Percentiles rank a stretch among this genome's conserved stretches.
phyloP scores from a whole-genome alignment of 2,888 invertebrate genomes.

The Rapana venosa region DNA sequence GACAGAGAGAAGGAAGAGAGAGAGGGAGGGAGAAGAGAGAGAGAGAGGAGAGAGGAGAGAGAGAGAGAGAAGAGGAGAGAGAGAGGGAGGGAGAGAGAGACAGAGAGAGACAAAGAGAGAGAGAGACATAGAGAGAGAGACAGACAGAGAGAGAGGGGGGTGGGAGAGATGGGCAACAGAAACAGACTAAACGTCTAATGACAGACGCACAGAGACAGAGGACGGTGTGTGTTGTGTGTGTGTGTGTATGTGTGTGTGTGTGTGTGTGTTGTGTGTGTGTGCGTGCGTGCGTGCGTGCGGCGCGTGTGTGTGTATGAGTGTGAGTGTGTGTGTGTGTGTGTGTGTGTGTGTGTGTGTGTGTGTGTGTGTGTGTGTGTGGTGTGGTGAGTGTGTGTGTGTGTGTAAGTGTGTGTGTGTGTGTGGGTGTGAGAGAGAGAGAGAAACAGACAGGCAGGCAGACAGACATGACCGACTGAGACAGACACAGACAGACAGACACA shows the following conservation, averaged over 20 bases:
- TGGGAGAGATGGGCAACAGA: background rate
- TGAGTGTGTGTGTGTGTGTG: background rate
- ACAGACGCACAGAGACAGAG: background rate
- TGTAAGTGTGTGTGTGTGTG: conserved; percentile 31
- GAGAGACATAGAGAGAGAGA: background rate
- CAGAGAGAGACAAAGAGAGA: background rate
- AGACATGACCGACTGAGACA: background rate
- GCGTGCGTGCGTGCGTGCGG: no score
- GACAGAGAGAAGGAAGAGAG: background rate
- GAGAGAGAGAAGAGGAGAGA: background rate
- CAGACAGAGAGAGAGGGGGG: background rate
- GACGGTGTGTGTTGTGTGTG: no score
- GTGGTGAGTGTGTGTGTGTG: conserved; percentile 33
- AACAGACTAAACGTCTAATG: background rate
- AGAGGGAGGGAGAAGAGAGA: background rate
- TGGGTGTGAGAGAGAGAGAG: background rate
- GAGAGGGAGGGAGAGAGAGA: background rate
- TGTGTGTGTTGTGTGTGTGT: no score
- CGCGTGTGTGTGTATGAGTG: no score
- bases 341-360: conserved; percentile 10
- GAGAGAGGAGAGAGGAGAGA: background rate
- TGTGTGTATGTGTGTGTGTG: no score
- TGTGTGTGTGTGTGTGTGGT: background rate
- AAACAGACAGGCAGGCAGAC: background rate
- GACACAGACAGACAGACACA: background rate